phyloP scores from a whole-genome alignment of 2,797 vertebrate species.

The Neostethus bicornis region DNA sequence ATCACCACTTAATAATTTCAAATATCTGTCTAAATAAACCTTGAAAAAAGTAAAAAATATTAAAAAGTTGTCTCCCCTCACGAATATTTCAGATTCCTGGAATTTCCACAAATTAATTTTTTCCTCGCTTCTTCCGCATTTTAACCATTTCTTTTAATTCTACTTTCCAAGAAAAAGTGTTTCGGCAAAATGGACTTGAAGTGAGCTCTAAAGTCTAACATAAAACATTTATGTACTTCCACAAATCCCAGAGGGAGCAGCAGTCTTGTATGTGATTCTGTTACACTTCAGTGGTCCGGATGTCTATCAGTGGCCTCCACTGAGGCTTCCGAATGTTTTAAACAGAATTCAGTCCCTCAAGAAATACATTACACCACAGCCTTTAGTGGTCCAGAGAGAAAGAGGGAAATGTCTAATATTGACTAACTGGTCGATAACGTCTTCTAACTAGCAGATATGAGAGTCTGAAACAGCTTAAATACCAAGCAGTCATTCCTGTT shows the following conservation, averaged over 20 bases:
- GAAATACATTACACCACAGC: constrained; percentile 56
- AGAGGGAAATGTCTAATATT: constrained; percentile 50
- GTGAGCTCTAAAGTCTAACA: constrained; percentile 33
- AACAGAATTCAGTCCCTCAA: constrained; percentile 46
- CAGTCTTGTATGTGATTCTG: constrained; percentile 54
- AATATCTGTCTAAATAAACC: too few species aligned
- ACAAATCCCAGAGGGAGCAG: constrained; percentile 33
- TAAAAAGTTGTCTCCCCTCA: too few species aligned
- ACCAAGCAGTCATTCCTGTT: constrained; percentile 9
- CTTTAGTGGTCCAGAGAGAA: constrained; percentile 41
- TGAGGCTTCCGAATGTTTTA: constrained; percentile 52
- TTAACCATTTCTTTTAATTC: constrained; percentile 13
- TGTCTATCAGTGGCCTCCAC: constrained; percentile 57
- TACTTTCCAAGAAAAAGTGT: constrained; percentile 12
- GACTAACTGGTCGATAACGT: constrained; percentile 53
- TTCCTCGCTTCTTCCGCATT: neutral
- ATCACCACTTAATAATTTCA: too few species aligned
- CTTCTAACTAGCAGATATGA: constrained; percentile 29
- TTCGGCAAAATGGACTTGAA: constrained; percentile 20
- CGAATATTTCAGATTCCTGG: neutral
- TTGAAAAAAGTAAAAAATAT: too few species aligned
- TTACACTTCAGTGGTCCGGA: constrained; percentile 50
- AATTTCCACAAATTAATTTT: constrained; percentile 11
- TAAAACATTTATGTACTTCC: constrained; percentile 29
- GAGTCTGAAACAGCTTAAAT: constrained; percentile 37